Evolutionary conservation across 2,888 invertebrate species (phyloP), one percentile per base, ranked within the genome.

Genomic region (Drosophila phalerata): DNA sequence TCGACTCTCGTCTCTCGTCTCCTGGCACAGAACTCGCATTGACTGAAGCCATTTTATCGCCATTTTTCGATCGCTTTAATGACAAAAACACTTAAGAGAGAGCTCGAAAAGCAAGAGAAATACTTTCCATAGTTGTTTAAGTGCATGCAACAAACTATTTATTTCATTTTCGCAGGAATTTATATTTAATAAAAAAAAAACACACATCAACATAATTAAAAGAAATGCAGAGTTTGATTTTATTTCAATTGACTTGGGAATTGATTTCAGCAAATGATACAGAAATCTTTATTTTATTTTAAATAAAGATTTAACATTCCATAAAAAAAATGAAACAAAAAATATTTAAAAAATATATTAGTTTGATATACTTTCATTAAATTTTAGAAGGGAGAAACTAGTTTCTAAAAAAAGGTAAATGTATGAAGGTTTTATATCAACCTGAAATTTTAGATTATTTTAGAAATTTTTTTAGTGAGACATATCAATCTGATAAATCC

Each of bases 121-220:
- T 52, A 65, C 73, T 73, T 75, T 86, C 70, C 69, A 48, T 86
- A 85, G 85, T 73, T 72, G 22, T 77, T 69, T 85, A 87, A 85
- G 85, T 80, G 83, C 85, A 87, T 85, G 83, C 85, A 69, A 70
- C 81, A 81, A 85, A 87, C 78, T 85, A 85, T 85, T 85, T 85
- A 85, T 85, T 85, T 86, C 85, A 87, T 86, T 85, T 86, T 79
- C 86, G 79, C 86, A 81, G 81, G 77, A 85, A 86, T 79, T 81
- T 86, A 70, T 67, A 62, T 79, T 60, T 74, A 79, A 78, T 58
- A 66, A 63, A 73, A 48, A 70, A 45, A 45, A 34, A 13, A 68
- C 51, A 63, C 22, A 22, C 22, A 22, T 22, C 37, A 47, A 13
- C 22, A 43, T 15, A 43, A 53, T 32, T 30, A 22, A 56, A 57